Base-by-base conservation (phyloP, 1,140 invertebrate genomes). In the Chrysomallon squamiferum region DNA sequence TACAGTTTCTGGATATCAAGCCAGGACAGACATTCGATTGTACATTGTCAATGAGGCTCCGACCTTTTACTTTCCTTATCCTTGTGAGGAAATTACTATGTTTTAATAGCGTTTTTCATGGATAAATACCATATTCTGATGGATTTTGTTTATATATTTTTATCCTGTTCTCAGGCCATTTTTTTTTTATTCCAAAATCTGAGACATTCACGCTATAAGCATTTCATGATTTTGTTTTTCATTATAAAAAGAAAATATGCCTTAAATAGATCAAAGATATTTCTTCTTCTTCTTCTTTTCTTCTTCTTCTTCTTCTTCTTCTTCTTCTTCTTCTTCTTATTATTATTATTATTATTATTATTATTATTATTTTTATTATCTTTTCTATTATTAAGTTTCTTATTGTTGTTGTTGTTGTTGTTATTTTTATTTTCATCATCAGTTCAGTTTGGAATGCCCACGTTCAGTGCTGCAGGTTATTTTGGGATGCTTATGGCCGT, bases 61-160 rank as follows among this genome's bases (percentile, higher is more conserved):
- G 0, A 95, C 93, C 93, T 93, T 95, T 78, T 86, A 92, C 25
- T 78, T 95, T 29, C 93, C 93, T 15, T 94, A 94, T 87, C 93
- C 93, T 66, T 90, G 90, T 91, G 82, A 80, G 72, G 59, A 11
- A 15, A 25, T 25, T 15, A 27, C 22, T 54, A 25, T 30, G 1
- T 15, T 15, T 22, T 15, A 4, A 9, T 20, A 27, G 50, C 3
- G 13, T 20, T 20, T 6, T 47, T 6, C 45, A 1, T 6, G 13
- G n/a, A 9, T 11, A n/a, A 43, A n/a, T n/a, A 9, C 41, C 41
- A 43, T n/a, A 43, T 11, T 11, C 9, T 43, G 41, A n/a, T 43
- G 41, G 41, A 9, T 9, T n/a, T n/a, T n/a, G n/a, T 9, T 43
- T n/a, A 43, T 9, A n/a, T 11, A 9, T 9, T 11, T 43, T n/a